Base-by-base conservation (phyloP, 2,113 vertebrate genomes). In the Tachycineta bicolor region DNA sequence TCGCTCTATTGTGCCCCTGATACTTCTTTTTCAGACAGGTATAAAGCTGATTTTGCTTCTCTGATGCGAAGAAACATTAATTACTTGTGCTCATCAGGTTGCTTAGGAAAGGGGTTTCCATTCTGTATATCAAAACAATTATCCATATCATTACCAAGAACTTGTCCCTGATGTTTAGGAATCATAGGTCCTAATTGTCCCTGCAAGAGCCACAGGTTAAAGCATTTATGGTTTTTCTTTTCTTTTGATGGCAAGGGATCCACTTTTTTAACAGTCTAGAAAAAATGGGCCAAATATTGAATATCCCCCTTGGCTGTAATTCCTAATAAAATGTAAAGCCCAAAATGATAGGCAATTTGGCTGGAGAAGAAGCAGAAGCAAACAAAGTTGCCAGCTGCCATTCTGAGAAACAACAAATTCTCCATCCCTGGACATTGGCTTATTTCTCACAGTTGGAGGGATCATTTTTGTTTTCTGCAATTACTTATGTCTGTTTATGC, bases 1-100 rank as follows among this genome's bases (percentile, higher is more conserved):
- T 39, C 65, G 24, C 7, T 58, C 18, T 55, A 14, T 33, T 14
- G 8, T 1, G 4, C 0, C 0, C 34, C n/a, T 41, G 10, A 67
- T 10, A 20, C 43, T 16, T 50, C 14, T 80, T 19, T 63, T n/a
- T 68, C 1, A 9, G 11, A 34, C 17, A 49, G 11, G 10, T 31
- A 12, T 68, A 68, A 90, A 77, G 47, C 16, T 64, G 26, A 71
- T 60, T 67, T 86, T 77, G 4, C 7, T 60, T 28, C 26, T 78
- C 43, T 83, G 26, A n/a, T 67, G 17, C 4, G 14, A 46, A 64
- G 44, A 74, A 78, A 2, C 4, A 41, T 52, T 74, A 63, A 73
- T 49, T 70, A 55, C 3, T 47, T 23, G 19, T 78, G 47, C 3
- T 78, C 8, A 63, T 24, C 15, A 34, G 3, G 12, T 60, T 56